Evolutionary conservation across 92 coral and sea anemone genomes (phyloP).

Genomic region (Epizoanthus ramosus): DNA sequence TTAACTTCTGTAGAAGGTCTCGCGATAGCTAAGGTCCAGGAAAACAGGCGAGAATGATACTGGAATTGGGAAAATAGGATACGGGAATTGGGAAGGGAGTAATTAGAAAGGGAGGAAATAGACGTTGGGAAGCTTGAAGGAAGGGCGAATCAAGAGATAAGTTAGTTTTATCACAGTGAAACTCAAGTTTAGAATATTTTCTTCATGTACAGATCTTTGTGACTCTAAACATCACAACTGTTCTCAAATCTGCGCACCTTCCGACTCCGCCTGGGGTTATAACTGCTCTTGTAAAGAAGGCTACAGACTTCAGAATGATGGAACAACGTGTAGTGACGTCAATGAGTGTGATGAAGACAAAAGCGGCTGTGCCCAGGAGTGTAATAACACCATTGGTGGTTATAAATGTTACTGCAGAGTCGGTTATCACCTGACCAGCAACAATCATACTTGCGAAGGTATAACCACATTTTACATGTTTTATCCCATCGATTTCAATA

Average conservation of each 20-base stretch:
- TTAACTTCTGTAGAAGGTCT: too few species aligned
- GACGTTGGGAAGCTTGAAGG: too few species aligned
- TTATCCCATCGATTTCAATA: not conserved
- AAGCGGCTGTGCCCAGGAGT: slow-evolving; percentile 23
- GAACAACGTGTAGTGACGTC: slow-evolving; percentile 32
- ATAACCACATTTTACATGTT: too few species aligned
- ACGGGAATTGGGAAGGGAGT: too few species aligned
- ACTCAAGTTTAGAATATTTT: not conserved
- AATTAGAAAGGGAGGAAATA: too few species aligned
- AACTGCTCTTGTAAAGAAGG: slow-evolving; percentile 21
- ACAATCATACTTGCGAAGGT: slow-evolving; percentile 26
- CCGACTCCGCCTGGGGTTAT: slow-evolving; percentile 20
- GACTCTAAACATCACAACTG: slow-evolving; percentile 10
- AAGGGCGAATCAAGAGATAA: not conserved
- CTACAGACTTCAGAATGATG: slow-evolving; percentile 3
- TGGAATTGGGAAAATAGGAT: too few species aligned
- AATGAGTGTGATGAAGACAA: slow-evolving; percentile 35
- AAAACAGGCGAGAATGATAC: too few species aligned
- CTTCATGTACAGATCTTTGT: slow-evolving; percentile 22
- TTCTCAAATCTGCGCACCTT: slow-evolving; percentile 14
- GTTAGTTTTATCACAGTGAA: not conserved
- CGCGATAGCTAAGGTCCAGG: too few species aligned
- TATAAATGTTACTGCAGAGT: slow-evolving; percentile 30
- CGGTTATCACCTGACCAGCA: slow-evolving; percentile 20
- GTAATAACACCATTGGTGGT: slow-evolving; percentile 13